Base-by-base conservation (phyloP, 2,113 vertebrate genomes). In the Hippotragus niger region DNA sequence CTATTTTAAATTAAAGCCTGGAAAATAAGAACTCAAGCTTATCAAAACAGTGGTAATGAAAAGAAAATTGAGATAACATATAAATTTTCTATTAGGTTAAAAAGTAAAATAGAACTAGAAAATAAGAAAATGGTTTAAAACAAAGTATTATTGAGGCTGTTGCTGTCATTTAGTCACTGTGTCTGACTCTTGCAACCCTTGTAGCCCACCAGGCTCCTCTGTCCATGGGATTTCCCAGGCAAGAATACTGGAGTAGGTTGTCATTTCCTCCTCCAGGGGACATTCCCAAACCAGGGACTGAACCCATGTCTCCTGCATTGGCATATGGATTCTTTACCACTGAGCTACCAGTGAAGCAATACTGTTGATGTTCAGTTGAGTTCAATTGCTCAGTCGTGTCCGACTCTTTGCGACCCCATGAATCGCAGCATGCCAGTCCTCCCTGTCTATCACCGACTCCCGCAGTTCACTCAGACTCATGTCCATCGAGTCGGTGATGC, bases 1-100 rank as follows among this genome's bases (percentile, higher is more conserved):
- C 45, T 88, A 74, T 71, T 95, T 97, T 96, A 90, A 95, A 94
- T 64, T 62, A 85, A 95, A 80, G 27, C 29, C 3, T 94, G 21
- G 23, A 71, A 94, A 95, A 71, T 31, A 95, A 36, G 53, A 78
- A 29, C 29, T 62, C 92, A 45, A 84, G 45, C 89, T 92, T 85
- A 88, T 86, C 47, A 92, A 97, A 83, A 97, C 0, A 90, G 7
- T 90, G 52, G 62, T 2, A 84, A 91, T 60, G 58, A 64, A 86
- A 82, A 83, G 15, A 67, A 92, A 95, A 80, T 10, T 88, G 9
- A 53, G 31, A 60, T 67, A 88, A 88, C 85, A 64, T 29, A 76
- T 7, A 88, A 58, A 64, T 31, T 93, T 93, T 53, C 9, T 82
- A 53, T 83, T 92, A 43, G 45, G 47, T 50, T 96, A 83, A 87